A percentile compares a stretch with the other conserved stretches of the same genome.
Conservation (phyloP, 2,888 invertebrate species). For the Acrobasis consociella region DNA sequence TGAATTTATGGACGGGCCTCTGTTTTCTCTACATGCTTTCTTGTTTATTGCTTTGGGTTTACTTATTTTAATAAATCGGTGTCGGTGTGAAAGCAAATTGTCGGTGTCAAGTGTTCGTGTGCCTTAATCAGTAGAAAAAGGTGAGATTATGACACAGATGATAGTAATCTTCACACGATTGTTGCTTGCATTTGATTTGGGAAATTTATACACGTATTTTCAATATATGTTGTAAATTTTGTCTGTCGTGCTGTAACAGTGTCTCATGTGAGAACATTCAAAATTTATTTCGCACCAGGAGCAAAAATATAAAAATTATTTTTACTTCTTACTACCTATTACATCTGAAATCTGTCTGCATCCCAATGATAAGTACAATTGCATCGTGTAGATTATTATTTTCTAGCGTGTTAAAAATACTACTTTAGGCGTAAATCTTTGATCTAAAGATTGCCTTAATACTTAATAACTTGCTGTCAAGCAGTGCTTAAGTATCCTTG, state of each 20-base stretch:
- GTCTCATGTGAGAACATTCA: background rate
- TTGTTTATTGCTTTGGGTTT: constrained; percentile 34
- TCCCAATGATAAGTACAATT: no score
- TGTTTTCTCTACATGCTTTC: constrained; percentile 58
- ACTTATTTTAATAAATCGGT: constrained; percentile 22
- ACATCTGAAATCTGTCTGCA: no score
- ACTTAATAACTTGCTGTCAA: no score
- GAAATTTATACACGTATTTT: background rate
- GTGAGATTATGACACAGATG: constrained; percentile 9
- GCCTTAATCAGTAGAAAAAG: background rate
- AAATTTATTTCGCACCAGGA: no score
- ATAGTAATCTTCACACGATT: background rate
- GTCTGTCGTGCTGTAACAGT: background rate
- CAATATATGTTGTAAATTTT: background rate
- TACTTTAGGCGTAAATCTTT: no score
- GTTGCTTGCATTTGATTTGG: constrained; percentile 1
- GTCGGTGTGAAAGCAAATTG: constrained; percentile 12
- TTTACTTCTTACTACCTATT: no score
- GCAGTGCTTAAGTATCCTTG: no score
- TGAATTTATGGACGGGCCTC: constrained; percentile 60
- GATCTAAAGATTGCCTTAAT: no score
- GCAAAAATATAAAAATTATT: no score
- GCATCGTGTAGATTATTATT: no score
- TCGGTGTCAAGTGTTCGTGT: constrained; percentile 4
- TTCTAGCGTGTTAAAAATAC: no score